These are phyloP conservation scores for Spermophilus dauricus DNA, from an alignment of 2,113 vertebrate species.

Conservation along the genomic window DNA sequence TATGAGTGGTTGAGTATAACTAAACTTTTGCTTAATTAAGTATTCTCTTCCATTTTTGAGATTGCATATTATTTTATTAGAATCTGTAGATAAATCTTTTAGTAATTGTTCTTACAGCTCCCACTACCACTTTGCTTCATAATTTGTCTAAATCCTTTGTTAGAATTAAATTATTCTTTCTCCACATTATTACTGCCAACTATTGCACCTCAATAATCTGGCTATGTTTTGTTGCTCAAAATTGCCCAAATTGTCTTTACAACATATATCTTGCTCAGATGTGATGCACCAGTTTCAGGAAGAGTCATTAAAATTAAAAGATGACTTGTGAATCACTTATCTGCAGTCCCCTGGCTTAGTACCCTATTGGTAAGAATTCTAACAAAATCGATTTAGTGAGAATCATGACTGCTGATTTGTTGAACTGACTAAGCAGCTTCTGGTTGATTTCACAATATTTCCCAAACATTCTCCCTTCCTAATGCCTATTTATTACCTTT, in stretches of 20 bases:
- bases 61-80: neutral
- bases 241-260: neutral
- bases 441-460: neutral
- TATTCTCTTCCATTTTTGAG: neutral
- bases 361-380: neutral
- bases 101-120: neutral
- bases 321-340: neutral
- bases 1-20: neutral
- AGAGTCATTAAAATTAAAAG: neutral
- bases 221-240: neutral
- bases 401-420: neutral
- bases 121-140: neutral
- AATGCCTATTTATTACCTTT: neutral
- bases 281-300: neutral
- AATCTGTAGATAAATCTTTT: neutral
- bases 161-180: neutral
- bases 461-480: neutral
- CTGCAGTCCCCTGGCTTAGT: neutral
- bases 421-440: neutral
- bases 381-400: neutral
- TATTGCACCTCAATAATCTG: neutral
- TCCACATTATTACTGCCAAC: neutral
- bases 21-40: constrained; percentile 25
- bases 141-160: neutral
- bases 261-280: neutral